These are phyloP conservation scores for Istiophorus platypterus DNA, from an alignment of 2,113 vertebrate species.

Conservation along the genomic window DNA sequence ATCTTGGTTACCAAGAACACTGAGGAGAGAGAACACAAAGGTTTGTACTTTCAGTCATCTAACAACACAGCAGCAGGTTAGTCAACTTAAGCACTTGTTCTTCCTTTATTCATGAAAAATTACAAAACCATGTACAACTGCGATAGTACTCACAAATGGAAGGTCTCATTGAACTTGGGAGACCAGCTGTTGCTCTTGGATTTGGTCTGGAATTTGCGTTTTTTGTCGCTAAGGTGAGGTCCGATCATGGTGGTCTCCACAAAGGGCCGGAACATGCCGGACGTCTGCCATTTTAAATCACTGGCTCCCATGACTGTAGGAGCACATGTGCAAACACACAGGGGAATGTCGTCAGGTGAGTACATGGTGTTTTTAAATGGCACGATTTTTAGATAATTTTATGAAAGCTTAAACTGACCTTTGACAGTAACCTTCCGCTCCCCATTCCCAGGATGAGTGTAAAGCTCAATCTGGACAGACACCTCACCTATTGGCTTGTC, in stretches of 20 bases:
- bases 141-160: conserved; percentile 91
- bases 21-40: conserved; percentile 58
- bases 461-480: conserved; percentile 94
- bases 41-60: neutral
- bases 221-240: conserved; percentile 96
- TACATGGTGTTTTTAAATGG: neutral
- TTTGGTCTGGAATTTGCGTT: conserved; percentile 97
- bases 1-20: conserved; percentile 93
- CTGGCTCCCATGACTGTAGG: conserved; percentile 92
- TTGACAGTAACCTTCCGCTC: conserved; percentile 96
- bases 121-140: neutral
- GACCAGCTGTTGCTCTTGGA: conserved; percentile 99
- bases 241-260: conserved; percentile 96
- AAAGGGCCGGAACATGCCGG: conserved; percentile 98
- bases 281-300: conserved; percentile 97
- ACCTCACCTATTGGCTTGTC: conserved; percentile 96
- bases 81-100: neutral
- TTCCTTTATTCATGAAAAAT: too few species aligned
- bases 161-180: conserved; percentile 97
- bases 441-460: conserved; percentile 93
- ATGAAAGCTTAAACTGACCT: conserved; percentile 82
- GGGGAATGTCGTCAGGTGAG: neutral
- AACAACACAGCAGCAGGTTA: neutral
- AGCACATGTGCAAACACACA: neutral
- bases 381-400: neutral